Evolutionary conservation across 2,888 invertebrate species (phyloP), one percentile per base, ranked within the genome.

Genomic region (Apotomis betuletana): DNA sequence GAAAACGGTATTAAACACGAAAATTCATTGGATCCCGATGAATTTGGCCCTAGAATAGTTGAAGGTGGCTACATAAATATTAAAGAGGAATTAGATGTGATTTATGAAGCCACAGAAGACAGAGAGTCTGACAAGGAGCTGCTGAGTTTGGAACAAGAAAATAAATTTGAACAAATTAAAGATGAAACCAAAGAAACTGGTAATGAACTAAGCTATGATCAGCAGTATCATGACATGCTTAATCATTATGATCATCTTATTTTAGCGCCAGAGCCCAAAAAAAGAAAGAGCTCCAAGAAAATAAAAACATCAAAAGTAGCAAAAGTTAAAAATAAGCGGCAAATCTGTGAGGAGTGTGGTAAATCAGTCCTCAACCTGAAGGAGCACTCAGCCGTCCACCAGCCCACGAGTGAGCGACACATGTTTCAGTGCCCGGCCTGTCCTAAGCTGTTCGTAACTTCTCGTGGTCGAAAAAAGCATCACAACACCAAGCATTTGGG

Each of bases 281-380:
- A 62, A 52, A 41, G 41, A 41, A 41, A 41, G 4, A 12, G 36
- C n/a, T n/a, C 61, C 74, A 81, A 76, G 76, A 74, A 73, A 74
- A 74, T 64, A 3, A 81, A 73, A 76, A 10, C 13, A 54, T 67
- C 69, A 70, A 72, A 71, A 49, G 6, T 10, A 5, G 54, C 73
- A 41, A 75, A 36, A 52, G 49, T 73, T 65, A 71, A 75, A 62
- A 60, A 63, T 76, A 58, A 41, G 62, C 76, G 76, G 36, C 81
- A 85, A 75, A 79, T 92, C 13, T 92, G 92, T 75, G 90, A 88
- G 2, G 87, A 88, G 72, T 92, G 92, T 61, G 92, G 92, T 0
- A 87, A 88, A 59, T 77, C 80, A 0, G 90, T 91, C 0, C 79
- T 79, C 2, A 84, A 90, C 67, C 68, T 92, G 4, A 87, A 83